Conservation (phyloP, 37 sponge, comb jelly and placozoan genomes). For the Beroe forskalii region DNA sequence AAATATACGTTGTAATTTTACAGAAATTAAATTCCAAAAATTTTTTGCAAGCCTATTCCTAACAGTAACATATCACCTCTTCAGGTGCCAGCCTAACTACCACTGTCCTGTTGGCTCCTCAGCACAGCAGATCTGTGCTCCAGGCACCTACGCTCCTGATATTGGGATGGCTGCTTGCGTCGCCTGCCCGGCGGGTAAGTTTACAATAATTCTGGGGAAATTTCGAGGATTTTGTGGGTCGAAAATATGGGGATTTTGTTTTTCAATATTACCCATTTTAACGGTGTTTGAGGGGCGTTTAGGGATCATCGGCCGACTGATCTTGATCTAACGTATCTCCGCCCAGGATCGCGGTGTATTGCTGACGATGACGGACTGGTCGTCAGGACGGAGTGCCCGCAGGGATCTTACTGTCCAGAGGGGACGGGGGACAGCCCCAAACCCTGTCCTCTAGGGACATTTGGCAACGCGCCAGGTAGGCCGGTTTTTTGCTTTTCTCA, state of each 20-base stretch:
- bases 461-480: slow-evolving; percentile 22
- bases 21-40: too few relatives aligned
- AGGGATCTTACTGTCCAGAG: slow-evolving; percentile 66
- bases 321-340: too few relatives aligned
- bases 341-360: slow-evolving; percentile 10
- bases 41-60: too few relatives aligned
- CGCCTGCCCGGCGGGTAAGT: slow-evolving; percentile 65
- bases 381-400: slow-evolving; percentile 39
- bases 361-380: not conserved
- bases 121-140: not conserved
- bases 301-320: too few relatives aligned
- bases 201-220: too few relatives aligned
- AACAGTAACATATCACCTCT: too few relatives aligned
- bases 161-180: slow-evolving; percentile 21
- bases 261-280: too few relatives aligned
- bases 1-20: too few relatives aligned
- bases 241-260: too few relatives aligned
- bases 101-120: slow-evolving; percentile 66
- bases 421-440: not conserved
- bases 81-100: slow-evolving; percentile 33
- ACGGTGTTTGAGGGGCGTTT: too few relatives aligned
- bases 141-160: slow-evolving; percentile 30
- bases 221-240: too few relatives aligned
- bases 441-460: slow-evolving; percentile 62
- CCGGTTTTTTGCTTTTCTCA: too few relatives aligned